Conservation (phyloP, 2,113 vertebrate genomes). For the Xiphophorus hellerii region DNA sequence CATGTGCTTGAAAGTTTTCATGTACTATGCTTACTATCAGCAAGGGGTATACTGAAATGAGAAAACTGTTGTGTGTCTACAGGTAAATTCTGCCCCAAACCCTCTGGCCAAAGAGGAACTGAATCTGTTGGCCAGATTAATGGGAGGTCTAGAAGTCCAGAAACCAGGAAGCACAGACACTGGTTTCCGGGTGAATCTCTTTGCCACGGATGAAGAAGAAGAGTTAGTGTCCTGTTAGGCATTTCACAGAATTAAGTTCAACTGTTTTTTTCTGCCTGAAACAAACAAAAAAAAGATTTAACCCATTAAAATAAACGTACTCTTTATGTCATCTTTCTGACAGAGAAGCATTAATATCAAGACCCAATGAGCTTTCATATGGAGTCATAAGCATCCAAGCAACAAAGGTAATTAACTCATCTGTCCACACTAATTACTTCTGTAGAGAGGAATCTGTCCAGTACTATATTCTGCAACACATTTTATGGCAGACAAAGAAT, state of each 20-base stretch:
- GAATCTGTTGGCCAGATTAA: constrained; percentile 91
- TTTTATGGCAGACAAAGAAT: no score
- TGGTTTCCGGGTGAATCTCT: constrained; percentile 92
- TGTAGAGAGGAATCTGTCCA: neutral
- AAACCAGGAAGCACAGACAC: constrained; percentile 81
- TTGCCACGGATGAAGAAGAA: constrained; percentile 93
- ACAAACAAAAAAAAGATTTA: neutral
- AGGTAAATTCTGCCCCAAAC: constrained; percentile 90
- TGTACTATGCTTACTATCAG: neutral
- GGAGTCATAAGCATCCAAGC: constrained; percentile 93
- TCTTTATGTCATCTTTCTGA: constrained; percentile 17
- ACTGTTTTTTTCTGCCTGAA: neutral
- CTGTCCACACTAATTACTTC: neutral
- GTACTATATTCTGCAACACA: neutral
- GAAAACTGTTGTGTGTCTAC: constrained; percentile 29
- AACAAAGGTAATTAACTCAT: constrained; percentile 83
- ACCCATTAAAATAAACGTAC: constrained; percentile 8
- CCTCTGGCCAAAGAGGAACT: constrained; percentile 97
- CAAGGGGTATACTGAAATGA: constrained; percentile 2
- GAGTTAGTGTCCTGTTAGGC: constrained; percentile 81
- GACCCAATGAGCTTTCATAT: constrained; percentile 89
- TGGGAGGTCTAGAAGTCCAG: constrained; percentile 90
- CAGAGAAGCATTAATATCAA: constrained; percentile 88
- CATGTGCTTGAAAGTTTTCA: neutral
- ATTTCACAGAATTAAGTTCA: neutral